These are phyloP conservation scores for Deilephila porcellus DNA, from an alignment of 2,888 invertebrate genomes.

Conservation along the genomic window DNA sequence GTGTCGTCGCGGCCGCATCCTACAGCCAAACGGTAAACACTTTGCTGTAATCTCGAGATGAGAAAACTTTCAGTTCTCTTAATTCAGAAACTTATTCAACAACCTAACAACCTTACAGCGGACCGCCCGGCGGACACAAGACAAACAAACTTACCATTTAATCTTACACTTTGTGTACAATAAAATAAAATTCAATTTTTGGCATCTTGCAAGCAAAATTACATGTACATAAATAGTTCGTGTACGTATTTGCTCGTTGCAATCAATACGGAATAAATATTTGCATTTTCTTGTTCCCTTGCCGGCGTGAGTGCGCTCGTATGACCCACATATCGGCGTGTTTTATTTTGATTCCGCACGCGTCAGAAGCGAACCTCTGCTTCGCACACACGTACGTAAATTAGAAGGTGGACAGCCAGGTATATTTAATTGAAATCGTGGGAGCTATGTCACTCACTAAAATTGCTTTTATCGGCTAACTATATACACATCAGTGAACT, in stretches of 20 bases:
- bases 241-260: neutral
- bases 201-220: neutral
- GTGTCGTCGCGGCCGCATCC: slow-evolving; percentile 72
- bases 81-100: slow-evolving; percentile 86
- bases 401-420: neutral
- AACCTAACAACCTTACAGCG: slow-evolving; percentile 84
- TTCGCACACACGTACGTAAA: neutral
- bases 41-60: slow-evolving; percentile 86
- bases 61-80: slow-evolving; percentile 86
- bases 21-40: slow-evolving; percentile 85
- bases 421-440: slow-evolving; percentile 13
- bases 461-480: neutral
- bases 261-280: slow-evolving; percentile 4
- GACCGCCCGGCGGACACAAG: slow-evolving; percentile 77
- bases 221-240: neutral
- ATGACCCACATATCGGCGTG: slow-evolving; percentile 10
- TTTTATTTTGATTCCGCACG: slow-evolving; percentile 23
- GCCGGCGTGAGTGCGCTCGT: neutral
- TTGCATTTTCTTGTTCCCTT: neutral
- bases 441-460: neutral
- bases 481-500: too few relatives aligned
- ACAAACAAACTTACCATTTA: slow-evolving; percentile 82
- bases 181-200: slow-evolving; percentile 54
- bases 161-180: slow-evolving; percentile 73
- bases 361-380: slow-evolving; percentile 4